phyloP scores from a whole-genome alignment of 1,140 invertebrate genomes.

The Aporrectodea caliginosa region DNA sequence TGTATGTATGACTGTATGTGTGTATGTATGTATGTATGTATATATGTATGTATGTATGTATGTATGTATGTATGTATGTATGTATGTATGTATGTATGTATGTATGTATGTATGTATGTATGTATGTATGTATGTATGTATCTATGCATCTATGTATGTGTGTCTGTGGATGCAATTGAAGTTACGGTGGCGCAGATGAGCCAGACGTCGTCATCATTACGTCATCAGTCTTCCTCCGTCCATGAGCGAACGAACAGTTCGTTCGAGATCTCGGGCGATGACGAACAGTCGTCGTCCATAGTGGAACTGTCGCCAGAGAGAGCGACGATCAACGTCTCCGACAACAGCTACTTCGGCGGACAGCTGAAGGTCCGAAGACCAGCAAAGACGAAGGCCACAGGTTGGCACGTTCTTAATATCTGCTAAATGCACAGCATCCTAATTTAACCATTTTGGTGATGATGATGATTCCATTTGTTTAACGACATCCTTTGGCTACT shows the following conservation, averaged over 20 bases:
- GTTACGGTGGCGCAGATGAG: not conserved
- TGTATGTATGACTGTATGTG: no score
- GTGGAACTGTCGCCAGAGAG: constrained; percentile 43
- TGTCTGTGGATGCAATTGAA: not conserved
- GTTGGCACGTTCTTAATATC: no score
- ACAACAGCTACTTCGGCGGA: not conserved
- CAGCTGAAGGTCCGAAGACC: not conserved
- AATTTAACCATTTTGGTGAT: no score
- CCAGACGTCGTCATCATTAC: not conserved
- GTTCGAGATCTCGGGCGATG: constrained; percentile 35
- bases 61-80: not conserved
- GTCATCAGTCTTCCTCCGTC: not conserved
- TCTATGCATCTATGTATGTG: not conserved
- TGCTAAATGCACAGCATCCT: no score
- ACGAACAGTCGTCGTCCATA: constrained; percentile 41
- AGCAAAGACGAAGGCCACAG: not conserved
- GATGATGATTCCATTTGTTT: no score
- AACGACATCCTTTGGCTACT: no score
- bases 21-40: no score
- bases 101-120: not conserved
- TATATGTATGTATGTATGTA: no score
- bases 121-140: not conserved
- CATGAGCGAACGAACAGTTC: not conserved
- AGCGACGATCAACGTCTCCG: constrained; percentile 38
- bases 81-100: not conserved